Evolutionary conservation across 2,797 vertebrate species (phyloP).

Genomic region (Lerista edwardsae): DNA sequence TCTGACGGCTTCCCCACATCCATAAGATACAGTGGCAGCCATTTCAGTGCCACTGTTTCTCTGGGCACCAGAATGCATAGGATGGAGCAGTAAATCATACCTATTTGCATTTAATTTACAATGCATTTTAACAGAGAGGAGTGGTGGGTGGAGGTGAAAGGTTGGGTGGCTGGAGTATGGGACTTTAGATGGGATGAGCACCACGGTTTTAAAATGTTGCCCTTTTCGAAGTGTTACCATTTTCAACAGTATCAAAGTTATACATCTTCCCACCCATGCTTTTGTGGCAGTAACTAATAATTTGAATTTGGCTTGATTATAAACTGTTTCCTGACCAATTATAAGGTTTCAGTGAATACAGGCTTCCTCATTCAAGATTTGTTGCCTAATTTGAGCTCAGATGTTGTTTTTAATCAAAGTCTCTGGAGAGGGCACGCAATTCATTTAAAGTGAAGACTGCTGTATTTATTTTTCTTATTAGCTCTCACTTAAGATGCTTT

Average conservation of each 20-base stretch:
- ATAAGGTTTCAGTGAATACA: slow-evolving; percentile 16
- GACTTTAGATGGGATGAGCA: not conserved
- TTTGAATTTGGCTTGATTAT: slow-evolving; percentile 24
- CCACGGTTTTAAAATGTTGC: not conserved
- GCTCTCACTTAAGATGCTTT: not conserved
- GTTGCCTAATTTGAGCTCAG: not conserved
- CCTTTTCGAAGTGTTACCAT: slow-evolving; percentile 14
- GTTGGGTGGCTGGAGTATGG: not conserved
- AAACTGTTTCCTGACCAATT: not conserved
- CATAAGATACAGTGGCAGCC: too few relatives aligned
- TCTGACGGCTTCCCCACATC: too few relatives aligned
- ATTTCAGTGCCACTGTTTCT: too few relatives aligned
- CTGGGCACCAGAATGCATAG: too few relatives aligned
- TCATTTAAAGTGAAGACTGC: not conserved
- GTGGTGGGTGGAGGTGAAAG: not conserved
- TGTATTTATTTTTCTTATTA: not conserved
- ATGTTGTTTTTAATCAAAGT: not conserved
- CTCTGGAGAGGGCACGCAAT: not conserved
- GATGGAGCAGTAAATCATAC: too few relatives aligned
- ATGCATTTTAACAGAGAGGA: not conserved
- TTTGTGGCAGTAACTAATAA: not conserved
- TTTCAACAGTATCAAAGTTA: not conserved
- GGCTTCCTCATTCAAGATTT: not conserved
- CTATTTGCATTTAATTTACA: not conserved
- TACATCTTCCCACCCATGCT: not conserved